Conservation (phyloP, 2,797 vertebrate species). For the Odontamblyopus lacepedii region DNA sequence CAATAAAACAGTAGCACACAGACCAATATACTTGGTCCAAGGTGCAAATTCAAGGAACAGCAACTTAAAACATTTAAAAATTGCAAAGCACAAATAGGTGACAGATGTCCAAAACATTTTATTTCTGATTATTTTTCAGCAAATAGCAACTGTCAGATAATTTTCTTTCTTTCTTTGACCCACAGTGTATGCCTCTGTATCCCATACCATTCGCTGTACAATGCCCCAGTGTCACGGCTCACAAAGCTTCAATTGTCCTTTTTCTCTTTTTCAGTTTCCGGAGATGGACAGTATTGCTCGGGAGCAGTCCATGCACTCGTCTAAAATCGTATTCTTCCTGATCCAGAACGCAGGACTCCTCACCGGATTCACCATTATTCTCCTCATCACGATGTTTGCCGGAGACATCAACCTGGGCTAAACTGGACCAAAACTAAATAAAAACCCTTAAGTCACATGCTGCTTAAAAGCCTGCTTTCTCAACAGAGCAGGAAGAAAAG, state of each 20-base stretch:
- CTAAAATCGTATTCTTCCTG: slow-evolving; percentile 74
- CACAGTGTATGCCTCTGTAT: too few species aligned
- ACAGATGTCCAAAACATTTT: too few species aligned
- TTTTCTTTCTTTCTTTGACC: too few species aligned
- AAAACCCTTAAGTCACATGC: background rate
- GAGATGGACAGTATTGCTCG: slow-evolving; percentile 78
- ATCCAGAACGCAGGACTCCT: slow-evolving; percentile 81
- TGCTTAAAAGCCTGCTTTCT: slow-evolving; percentile 42
- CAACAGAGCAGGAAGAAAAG: slow-evolving; percentile 32
- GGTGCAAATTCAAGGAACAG: too few species aligned
- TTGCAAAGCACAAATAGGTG: too few species aligned
- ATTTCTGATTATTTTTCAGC: too few species aligned
- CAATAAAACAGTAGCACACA: too few species aligned
- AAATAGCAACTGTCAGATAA: too few species aligned
- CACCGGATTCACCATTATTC: slow-evolving; percentile 75
- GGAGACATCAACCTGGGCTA: slow-evolving; percentile 76
- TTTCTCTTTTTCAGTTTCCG: slow-evolving; percentile 72
- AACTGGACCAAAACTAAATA: background rate
- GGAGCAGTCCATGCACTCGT: slow-evolving; percentile 49
- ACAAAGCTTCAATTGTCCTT: slow-evolving; percentile 1
- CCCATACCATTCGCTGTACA: slow-evolving; percentile 2
- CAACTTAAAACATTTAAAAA: too few species aligned
- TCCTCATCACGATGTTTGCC: slow-evolving; percentile 80
- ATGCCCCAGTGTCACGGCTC: background rate
- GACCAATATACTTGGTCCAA: too few species aligned